Base-by-base conservation (phyloP, 2,888 invertebrate species). In the Smittia aterrima region DNA sequence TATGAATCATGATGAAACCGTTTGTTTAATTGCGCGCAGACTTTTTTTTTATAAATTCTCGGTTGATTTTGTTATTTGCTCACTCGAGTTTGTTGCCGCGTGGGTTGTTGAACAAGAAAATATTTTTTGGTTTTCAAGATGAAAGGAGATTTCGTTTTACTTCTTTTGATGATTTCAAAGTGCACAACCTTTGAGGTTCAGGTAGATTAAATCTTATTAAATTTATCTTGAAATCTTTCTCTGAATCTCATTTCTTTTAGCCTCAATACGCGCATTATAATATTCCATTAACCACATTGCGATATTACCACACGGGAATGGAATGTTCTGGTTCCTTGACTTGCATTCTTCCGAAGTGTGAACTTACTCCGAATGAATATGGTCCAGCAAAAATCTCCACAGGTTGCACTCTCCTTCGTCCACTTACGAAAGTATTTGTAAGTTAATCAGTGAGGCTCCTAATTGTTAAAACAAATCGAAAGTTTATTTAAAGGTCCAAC, bases 401-500 rank as follows among this genome's bases (percentile, higher is more conserved):
- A 3, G 64, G 64, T 7, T 66, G 64, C 27, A 27, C 27, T 3
- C 22, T 66, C 1, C 3, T n/a, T 13, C 64, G 64, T 4, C 64
- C 64, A 32, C 18, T 58, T 9, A 4, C 4, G 3, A 58, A 58
- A 22, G 18, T 58, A 18, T 20, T 18, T 58, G 58, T 58, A 4
- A 11, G 22, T 58, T 9, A 3, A 7, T 20, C 1, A 32, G 4
- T 6, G 32, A 18, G 18, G 9, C 22, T 20, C 6, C 18, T 58
- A 16, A 47, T 16, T n/a, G 13, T 62, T 2, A 53, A n/a, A 32
- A 32, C 32, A 32, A 22, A 62, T 11, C 6, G 16, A n/a, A 54
- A 54, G n/a, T 54, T 16, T 54, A 9, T 54, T 54, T 9, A 54
- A 1, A 62, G 64, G 64, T 66, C 1, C 64, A 66, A 32, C 64